Percentiles rank a stretch among this genome's conserved stretches.
Evolutionary conservation across 2,888 invertebrate species (phyloP).

Genomic region (Pogonocherus hispidulus): DNA sequence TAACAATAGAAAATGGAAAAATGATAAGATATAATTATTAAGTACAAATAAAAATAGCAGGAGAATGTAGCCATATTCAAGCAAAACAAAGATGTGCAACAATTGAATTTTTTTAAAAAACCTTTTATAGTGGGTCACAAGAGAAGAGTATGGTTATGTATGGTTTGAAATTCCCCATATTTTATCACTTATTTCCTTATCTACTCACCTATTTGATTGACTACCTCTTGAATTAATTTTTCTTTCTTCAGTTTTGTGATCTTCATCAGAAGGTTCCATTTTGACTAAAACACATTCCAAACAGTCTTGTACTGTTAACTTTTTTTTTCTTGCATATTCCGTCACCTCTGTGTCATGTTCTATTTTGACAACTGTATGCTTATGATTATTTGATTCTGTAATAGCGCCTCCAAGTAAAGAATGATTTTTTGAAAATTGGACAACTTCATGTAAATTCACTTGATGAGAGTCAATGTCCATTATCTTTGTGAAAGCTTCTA

Average conservation of each 20-base stretch:
- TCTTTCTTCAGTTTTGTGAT: background rate
- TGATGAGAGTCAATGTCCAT: background rate
- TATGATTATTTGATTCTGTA: background rate
- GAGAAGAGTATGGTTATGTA: too few relatives aligned
- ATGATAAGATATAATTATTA: too few relatives aligned
- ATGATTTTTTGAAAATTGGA: background rate
- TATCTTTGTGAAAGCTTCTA: background rate
- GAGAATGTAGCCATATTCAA: too few relatives aligned
- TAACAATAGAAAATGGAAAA: too few relatives aligned
- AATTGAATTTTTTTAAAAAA: too few relatives aligned
- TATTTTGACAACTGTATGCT: too few relatives aligned
- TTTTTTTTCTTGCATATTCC: background rate
- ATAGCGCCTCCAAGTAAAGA: background rate
- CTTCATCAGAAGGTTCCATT: slow-evolving; percentile 7
- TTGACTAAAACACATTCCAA: slow-evolving; percentile 1
- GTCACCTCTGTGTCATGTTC: background rate
- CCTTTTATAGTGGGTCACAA: too few relatives aligned
- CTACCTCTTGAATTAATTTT: background rate
- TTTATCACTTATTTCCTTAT: too few relatives aligned
- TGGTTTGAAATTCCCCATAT: too few relatives aligned
- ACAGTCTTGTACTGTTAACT: background rate
- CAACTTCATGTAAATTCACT: slow-evolving; percentile 16
- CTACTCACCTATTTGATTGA: background rate
- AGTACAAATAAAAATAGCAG: too few relatives aligned
- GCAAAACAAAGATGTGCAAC: too few relatives aligned